Evolutionary conservation across 2,797 vertebrate species (phyloP).

Genomic region (Rhabdophis nuchalis): DNA sequence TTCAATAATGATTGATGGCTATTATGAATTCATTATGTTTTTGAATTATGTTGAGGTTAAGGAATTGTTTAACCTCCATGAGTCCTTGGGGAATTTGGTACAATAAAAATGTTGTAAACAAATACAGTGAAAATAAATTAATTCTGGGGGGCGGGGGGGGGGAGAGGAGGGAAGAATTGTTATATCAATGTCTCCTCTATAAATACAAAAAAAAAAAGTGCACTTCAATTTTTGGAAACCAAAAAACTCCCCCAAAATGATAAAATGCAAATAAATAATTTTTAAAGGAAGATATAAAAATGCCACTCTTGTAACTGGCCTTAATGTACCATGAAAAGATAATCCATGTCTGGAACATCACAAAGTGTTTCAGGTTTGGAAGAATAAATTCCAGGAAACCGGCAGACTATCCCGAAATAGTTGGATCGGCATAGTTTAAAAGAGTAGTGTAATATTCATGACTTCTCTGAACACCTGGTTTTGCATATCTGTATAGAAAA

Average conservation of each 20-base stretch:
- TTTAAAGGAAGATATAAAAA: background rate
- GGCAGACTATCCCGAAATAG: background rate
- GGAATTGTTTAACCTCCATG: background rate
- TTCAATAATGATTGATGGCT: background rate
- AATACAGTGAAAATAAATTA: background rate
- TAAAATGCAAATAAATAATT: background rate
- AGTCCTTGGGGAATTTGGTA: background rate
- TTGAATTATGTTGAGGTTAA: background rate
- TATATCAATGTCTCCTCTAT: background rate
- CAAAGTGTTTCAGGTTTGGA: background rate
- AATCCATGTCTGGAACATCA: background rate
- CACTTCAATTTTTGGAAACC: background rate
- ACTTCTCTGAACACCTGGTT: background rate
- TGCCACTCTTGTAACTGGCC: background rate
- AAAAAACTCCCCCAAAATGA: background rate
- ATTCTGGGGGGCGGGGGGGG: background rate
- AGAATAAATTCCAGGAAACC: background rate
- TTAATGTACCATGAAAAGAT: background rate
- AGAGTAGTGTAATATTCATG: background rate
- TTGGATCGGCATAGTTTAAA: background rate
- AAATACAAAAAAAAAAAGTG: background rate
- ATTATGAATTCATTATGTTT: background rate
- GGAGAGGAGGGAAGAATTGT: rapidly evolving
- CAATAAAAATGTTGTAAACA: background rate
- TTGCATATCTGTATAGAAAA: background rate